Percentiles rank a stretch among this genome's conserved stretches.
These are phyloP conservation scores for Priocnemis perturbator DNA, from an alignment of 2,888 invertebrate genomes.

Conservation along the genomic window DNA sequence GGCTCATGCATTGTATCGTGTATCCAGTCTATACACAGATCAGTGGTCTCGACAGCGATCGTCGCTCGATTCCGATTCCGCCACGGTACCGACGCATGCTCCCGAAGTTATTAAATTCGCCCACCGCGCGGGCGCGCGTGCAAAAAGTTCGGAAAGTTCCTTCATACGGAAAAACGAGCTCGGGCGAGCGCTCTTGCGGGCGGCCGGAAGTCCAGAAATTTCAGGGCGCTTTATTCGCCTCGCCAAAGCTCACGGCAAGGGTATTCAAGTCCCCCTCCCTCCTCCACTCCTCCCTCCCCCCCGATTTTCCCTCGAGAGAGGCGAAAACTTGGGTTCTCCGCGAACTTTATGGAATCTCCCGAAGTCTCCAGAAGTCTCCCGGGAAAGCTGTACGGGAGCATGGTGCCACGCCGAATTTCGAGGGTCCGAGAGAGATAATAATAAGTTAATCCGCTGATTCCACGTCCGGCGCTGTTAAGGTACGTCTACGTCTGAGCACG, in stretches of 20 bases:
- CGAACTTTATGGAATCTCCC: constrained; percentile 53
- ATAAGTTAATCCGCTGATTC: constrained; percentile 33
- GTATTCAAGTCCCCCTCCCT: constrained; percentile 26
- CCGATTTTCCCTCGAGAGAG: constrained; percentile 26
- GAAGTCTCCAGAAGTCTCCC: constrained; percentile 20
- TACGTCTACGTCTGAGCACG: too few species aligned
- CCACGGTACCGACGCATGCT: constrained; percentile 12
- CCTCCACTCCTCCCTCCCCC: too few species aligned
- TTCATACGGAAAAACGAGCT: constrained; percentile 50
- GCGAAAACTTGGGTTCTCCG: constrained; percentile 44
- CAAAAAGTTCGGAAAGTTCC: constrained; percentile 35
- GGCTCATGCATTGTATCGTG: too few species aligned
- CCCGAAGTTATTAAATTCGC: constrained; percentile 55
- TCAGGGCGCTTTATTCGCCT: constrained; percentile 43
- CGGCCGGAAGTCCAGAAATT: constrained; percentile 47
- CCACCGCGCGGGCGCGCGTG: constrained; percentile 32
- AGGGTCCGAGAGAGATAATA: constrained; percentile 44
- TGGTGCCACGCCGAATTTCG: constrained; percentile 22
- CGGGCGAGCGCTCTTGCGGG: constrained; percentile 16
- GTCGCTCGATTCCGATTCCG: too few species aligned
- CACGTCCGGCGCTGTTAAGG: background rate
- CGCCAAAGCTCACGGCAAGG: constrained; percentile 30
- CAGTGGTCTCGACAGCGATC: too few species aligned
- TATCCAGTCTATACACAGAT: too few species aligned
- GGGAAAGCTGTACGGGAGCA: too few species aligned